Evolutionary conservation across 2,113 vertebrate genomes (phyloP).

Genomic region (Hypocryptadius cinnamomeus): DNA sequence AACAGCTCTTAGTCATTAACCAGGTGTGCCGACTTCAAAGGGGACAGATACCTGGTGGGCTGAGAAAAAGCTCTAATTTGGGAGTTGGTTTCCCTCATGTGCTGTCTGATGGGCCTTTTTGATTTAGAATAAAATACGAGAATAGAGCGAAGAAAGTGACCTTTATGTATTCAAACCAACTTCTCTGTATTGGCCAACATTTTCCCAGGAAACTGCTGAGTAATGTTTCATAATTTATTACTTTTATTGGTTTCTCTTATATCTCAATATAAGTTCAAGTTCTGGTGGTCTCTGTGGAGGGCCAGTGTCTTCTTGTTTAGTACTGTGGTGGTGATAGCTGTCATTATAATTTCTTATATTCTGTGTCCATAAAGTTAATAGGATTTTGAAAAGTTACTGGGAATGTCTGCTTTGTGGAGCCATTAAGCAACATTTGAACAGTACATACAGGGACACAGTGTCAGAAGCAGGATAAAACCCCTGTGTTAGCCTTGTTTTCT

Average conservation of each 20-base stretch:
- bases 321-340: neutral
- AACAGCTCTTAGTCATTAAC: conserved; percentile 69
- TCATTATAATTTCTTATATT: neutral
- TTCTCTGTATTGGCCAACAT: neutral
- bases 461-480: neutral
- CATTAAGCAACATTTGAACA: neutral
- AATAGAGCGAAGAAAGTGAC: neutral
- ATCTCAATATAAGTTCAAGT: neutral
- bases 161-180: neutral
- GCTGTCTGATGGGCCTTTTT: neutral
- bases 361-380: neutral
- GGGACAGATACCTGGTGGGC: conserved; percentile 44
- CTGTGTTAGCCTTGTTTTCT: neutral
- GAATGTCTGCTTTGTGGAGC: neutral
- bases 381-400: neutral
- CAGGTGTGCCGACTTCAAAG: conserved; percentile 75
- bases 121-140: neutral
- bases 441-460: neutral
- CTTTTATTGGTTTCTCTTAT: neutral
- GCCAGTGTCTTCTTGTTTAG: neutral
- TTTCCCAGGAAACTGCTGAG: neutral
- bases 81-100: neutral
- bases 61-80: neutral
- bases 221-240: neutral
- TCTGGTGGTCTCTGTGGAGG: neutral